Base-by-base conservation (phyloP, 2,797 vertebrate species). In the Ara ararauna region DNA sequence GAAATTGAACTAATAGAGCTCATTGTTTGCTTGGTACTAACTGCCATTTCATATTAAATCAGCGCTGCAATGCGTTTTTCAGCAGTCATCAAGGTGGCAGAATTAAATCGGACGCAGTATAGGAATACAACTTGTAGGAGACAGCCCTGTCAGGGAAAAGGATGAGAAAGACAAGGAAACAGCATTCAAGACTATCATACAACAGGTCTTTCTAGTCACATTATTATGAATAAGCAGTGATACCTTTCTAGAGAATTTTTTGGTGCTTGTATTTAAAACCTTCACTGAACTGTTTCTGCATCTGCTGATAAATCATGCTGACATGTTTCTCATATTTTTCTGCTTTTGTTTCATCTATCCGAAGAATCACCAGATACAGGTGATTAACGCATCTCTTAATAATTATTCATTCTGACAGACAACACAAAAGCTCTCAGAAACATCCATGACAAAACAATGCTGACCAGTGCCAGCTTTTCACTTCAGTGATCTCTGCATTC, bases 281-380 rank as follows among this genome's bases (percentile, higher is more conserved):
- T 64, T 93, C 73, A 76, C 74, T 70, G 51, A 91, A 76, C 61
- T 82, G 86, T 87, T 91, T 66, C 80, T 51, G 58, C 50, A 13
- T 45, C n/a, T 76, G 36, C 51, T 90, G 66, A 93, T 93, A 92
- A 90, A 93, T 95, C 85, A 84, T 15, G 29, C 40, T 94, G 90
- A 77, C 27, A 19, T 8, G 48, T 79, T 89, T 70, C 62, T 91
- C 77, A 48, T 76, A 45, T 53, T 92, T 92, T 87, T 82, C 78
- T 85, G 38, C 34, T 82, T 88, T 87, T 90, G 22, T 89, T 95
- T 75, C 23, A 60, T 92, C 64, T 95, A 71, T 65, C 47, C 65
- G 93, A 91, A 90, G 15, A 87, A 90, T 80, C 65, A 74, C 36
- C 48, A 87, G 61, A 53, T 74, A 89, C 0, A 67, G 40, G 26